A percentile compares a stretch with the other conserved stretches of the same genome.
These are phyloP conservation scores for Drosophila fungiperda DNA, from an alignment of 2,888 invertebrate genomes.

Conservation along the genomic window DNA sequence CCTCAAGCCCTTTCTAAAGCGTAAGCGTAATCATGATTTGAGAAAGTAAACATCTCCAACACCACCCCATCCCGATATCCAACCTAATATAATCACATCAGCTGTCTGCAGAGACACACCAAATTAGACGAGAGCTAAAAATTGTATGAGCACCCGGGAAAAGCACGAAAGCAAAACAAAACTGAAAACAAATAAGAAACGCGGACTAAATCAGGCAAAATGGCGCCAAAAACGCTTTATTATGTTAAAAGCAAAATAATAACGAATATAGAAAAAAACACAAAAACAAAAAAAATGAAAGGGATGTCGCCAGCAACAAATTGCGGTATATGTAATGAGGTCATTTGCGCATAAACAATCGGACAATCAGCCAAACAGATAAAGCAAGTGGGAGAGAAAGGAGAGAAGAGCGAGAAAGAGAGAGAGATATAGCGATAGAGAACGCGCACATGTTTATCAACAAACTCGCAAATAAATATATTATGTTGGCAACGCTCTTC, in stretches of 20 bases:
- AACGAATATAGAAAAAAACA: constrained; percentile 47
- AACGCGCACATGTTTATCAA: constrained; percentile 69
- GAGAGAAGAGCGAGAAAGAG: not conserved
- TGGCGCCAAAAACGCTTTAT: constrained; percentile 70
- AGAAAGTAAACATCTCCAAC: no score
- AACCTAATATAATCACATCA: constrained; percentile 15
- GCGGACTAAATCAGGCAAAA: constrained; percentile 44
- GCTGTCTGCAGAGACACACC: constrained; percentile 54
- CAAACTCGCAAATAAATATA: constrained; percentile 75
- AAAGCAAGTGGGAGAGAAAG: not conserved
- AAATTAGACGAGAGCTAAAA: constrained; percentile 68
- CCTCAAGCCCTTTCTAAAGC: constrained; percentile 64
- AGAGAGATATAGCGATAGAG: constrained; percentile 9
- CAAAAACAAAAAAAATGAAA: constrained; percentile 20
- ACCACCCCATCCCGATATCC: no score
- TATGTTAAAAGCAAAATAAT: constrained; percentile 61
- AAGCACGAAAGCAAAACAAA: constrained; percentile 25
- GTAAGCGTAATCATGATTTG: constrained; percentile 19
- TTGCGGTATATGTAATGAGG: constrained; percentile 76
- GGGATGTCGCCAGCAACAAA: constrained; percentile 58
- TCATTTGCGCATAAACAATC: constrained; percentile 79
- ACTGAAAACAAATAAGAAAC: constrained; percentile 23
- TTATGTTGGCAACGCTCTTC: constrained; percentile 65
- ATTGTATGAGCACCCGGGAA: constrained; percentile 60
- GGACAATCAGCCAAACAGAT: constrained; percentile 42